Evolutionary conservation across 2,888 invertebrate species (phyloP).

Genomic region (Troides aeacus): DNA sequence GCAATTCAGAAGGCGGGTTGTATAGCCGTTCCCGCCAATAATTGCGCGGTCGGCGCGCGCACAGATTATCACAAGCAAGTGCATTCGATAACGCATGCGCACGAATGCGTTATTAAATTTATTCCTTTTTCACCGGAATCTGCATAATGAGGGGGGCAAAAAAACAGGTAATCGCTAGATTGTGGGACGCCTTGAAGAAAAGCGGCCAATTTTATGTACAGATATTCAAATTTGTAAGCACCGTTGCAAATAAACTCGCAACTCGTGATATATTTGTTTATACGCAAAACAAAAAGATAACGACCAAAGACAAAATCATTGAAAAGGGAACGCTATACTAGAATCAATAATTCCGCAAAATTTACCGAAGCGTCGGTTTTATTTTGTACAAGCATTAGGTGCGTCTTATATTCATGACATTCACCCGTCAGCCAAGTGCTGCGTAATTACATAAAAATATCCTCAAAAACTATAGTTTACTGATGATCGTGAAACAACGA

Average conservation of each 20-base stretch:
- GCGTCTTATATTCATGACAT: no score
- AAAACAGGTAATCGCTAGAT: conserved; percentile 73
- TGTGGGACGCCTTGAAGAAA: conserved; percentile 72
- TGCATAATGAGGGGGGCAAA: conserved; percentile 79
- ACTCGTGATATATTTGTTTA: conserved; percentile 33
- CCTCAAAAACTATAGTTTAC: no score
- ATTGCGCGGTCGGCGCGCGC: conserved; percentile 67
- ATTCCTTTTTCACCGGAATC: conserved; percentile 78
- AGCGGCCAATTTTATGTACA: conserved; percentile 59
- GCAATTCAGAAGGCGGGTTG: conserved; percentile 39
- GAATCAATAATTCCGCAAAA: not conserved
- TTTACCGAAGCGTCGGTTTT: no score
- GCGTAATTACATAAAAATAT: no score
- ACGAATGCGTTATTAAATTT: conserved; percentile 79
- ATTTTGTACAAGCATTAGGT: no score
- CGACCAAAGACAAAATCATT: not conserved
- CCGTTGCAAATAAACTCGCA: conserved; percentile 60
- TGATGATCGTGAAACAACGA: no score
- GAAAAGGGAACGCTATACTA: not conserved
- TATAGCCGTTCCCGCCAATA: conserved; percentile 45
- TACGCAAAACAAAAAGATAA: not conserved
- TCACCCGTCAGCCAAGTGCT: no score
- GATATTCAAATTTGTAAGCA: conserved; percentile 48
- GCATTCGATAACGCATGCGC: conserved; percentile 78
- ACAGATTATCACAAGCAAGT: conserved; percentile 79